Percentiles rank a stretch among this genome's conserved stretches.
Conservation (phyloP, 2,797 vertebrate genomes). For the Craterocephalus amniculus region DNA sequence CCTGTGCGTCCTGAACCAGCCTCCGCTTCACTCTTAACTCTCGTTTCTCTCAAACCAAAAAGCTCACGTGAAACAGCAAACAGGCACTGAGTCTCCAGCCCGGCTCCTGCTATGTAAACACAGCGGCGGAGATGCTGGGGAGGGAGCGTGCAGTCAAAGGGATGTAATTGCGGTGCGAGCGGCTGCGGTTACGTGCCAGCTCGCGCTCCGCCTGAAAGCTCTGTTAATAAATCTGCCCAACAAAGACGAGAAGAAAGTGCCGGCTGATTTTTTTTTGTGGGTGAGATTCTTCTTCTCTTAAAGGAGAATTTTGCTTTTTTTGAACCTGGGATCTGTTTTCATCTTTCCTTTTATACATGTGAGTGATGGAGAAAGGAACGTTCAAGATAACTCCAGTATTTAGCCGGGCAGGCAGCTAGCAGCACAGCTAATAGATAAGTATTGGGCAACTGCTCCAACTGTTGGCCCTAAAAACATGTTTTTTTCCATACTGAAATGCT, state of each 20-base stretch:
- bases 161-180: slow-evolving; percentile 60
- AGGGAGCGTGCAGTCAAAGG: slow-evolving; percentile 62
- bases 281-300: slow-evolving; percentile 30
- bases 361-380: no score
- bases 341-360: no score
- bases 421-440: no score
- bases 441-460: no score
- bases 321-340: no score
- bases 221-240: slow-evolving; percentile 53
- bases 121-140: slow-evolving; percentile 36
- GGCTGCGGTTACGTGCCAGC: slow-evolving; percentile 56
- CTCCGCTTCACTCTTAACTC: slow-evolving; percentile 20
- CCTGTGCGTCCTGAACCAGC: slow-evolving; percentile 12
- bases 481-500: no score
- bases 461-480: no score
- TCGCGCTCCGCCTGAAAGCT: slow-evolving; percentile 52
- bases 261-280: slow-evolving; percentile 50
- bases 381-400: no score
- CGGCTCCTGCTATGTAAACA: slow-evolving; percentile 37
- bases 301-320: no score
- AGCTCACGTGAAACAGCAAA: slow-evolving; percentile 21
- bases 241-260: slow-evolving; percentile 56
- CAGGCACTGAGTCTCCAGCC: slow-evolving; percentile 31
- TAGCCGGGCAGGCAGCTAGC: no score
- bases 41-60: slow-evolving; percentile 1